phyloP scores from a whole-genome alignment of 2,888 invertebrate species.

The Coecobrya sp. region DNA sequence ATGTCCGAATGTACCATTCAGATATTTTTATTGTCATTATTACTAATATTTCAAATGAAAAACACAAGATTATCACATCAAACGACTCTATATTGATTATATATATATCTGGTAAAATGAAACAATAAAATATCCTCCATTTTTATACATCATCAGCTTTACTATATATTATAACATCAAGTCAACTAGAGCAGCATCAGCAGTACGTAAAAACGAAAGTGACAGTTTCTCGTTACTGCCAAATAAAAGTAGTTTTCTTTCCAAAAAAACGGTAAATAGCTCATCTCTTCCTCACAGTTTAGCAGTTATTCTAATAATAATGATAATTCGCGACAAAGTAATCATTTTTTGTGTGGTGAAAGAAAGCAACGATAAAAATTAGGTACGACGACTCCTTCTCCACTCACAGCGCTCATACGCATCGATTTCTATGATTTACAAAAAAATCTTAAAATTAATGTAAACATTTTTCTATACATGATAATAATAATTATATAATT shows the following conservation, averaged over 20 bases:
- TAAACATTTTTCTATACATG: not conserved
- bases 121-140: conserved; percentile 35
- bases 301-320: too few species aligned
- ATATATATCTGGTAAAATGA: conserved; percentile 31
- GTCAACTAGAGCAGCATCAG: too few species aligned
- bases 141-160: not conserved
- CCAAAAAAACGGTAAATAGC: too few species aligned
- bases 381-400: not conserved
- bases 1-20: conserved; percentile 25
- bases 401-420: not conserved
- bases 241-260: not conserved
- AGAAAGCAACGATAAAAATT: not conserved
- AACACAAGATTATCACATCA: conserved; percentile 62
- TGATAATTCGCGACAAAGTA: too few species aligned
- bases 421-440: not conserved
- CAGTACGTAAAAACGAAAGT: too few species aligned
- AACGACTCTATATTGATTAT: not conserved
- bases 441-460: not conserved
- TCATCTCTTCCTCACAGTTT: too few species aligned
- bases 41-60: conserved; percentile 48
- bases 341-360: not conserved
- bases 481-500: not conserved
- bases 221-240: conserved; percentile 36
- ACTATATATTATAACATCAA: too few species aligned
- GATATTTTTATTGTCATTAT: conserved; percentile 31